phyloP scores from a whole-genome alignment of 2,113 vertebrate genomes.

The Sebastes schlegelii region DNA sequence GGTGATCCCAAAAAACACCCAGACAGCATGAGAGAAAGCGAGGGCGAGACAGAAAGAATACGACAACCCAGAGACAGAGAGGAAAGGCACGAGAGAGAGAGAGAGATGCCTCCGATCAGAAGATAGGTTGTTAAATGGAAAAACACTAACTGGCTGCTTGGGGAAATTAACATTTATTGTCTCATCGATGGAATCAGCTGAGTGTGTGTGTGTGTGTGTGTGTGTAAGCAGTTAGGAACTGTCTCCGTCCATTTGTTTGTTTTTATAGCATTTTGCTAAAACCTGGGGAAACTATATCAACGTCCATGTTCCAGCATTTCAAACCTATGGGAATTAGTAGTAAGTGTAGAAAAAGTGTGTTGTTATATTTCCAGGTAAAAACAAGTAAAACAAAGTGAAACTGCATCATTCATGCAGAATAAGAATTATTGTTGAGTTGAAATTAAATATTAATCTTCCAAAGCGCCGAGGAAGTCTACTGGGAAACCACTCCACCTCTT shows the following conservation, averaged over 20 bases:
- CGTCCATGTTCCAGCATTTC: not conserved
- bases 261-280: not conserved
- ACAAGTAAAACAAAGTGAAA: not conserved
- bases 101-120: slow-evolving; percentile 23
- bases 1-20: slow-evolving; percentile 60
- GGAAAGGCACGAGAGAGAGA: slow-evolving; percentile 8
- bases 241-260: not conserved
- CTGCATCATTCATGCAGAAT: not conserved
- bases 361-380: not conserved
- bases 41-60: slow-evolving; percentile 15
- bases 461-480: not conserved
- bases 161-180: slow-evolving; percentile 44
- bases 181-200: slow-evolving; percentile 6
- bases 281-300: not conserved
- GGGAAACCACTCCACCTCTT: not conserved
- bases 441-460: slow-evolving; percentile 9
- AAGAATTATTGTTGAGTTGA: slow-evolving; percentile 1
- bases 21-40: slow-evolving; percentile 26
- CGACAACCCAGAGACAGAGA: slow-evolving; percentile 23
- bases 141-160: slow-evolving; percentile 18
- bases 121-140: slow-evolving; percentile 31
- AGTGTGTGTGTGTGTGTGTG: not conserved
- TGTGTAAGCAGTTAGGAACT: not conserved
- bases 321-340: not conserved
- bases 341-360: not conserved